These are phyloP conservation scores for Perithous albicinctus DNA, from an alignment of 2,888 invertebrate genomes.

Conservation along the genomic window DNA sequence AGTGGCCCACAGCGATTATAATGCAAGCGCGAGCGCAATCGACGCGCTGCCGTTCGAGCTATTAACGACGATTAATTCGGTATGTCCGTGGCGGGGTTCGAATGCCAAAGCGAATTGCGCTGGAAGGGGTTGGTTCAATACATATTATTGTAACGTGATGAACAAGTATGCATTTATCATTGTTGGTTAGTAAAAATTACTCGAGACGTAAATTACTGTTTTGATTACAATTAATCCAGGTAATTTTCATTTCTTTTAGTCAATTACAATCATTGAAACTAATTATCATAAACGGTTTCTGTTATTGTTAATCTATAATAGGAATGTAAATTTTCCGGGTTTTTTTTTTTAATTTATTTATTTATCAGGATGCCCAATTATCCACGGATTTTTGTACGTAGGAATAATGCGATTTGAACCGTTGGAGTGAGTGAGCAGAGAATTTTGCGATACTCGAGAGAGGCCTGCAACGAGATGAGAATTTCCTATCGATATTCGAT, in stretches of 20 bases:
- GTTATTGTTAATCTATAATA: too few relatives aligned
- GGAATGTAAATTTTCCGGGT: too few relatives aligned
- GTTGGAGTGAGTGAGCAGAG: not conserved
- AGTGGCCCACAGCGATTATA: slow-evolving; percentile 55
- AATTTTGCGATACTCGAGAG: slow-evolving; percentile 7
- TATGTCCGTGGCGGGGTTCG: slow-evolving; percentile 26
- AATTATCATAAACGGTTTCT: too few relatives aligned
- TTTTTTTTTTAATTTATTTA: too few relatives aligned
- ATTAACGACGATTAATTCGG: slow-evolving; percentile 65
- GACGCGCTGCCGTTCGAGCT: slow-evolving; percentile 50
- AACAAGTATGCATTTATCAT: too few relatives aligned
- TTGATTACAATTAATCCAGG: too few relatives aligned
- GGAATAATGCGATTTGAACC: slow-evolving; percentile 9
- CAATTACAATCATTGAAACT: too few relatives aligned
- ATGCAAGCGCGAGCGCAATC: slow-evolving; percentile 56
- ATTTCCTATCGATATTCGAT: not conserved
- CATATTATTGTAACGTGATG: slow-evolving; percentile 25
- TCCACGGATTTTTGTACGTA: not conserved
- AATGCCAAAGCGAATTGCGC: slow-evolving; percentile 1
- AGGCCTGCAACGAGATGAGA: not conserved
- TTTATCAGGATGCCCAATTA: too few relatives aligned
- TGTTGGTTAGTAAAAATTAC: slow-evolving; percentile 14
- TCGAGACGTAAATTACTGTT: too few relatives aligned
- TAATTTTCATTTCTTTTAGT: too few relatives aligned
- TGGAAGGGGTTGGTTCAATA: not conserved